Base-by-base conservation (phyloP, 2,888 invertebrate species). In the Luffia ferchaultella region DNA sequence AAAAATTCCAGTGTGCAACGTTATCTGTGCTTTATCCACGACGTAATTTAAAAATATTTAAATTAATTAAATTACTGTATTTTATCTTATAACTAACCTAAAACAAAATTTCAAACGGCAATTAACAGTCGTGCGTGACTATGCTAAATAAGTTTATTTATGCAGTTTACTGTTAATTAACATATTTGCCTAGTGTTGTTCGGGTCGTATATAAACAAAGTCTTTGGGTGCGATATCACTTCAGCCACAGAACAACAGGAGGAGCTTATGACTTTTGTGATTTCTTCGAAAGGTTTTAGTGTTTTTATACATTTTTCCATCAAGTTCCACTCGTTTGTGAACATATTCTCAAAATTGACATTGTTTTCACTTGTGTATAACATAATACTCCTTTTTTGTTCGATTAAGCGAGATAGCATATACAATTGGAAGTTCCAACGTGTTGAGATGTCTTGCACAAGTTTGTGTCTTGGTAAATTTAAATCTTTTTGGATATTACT, bases 201-300 rank as follows among this genome's bases (percentile, higher is more conserved):
- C n/a, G n/a, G n/a, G n/a, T n/a, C n/a, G n/a, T n/a, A n/a, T n/a
- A n/a, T n/a, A n/a, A n/a, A n/a, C n/a, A 30, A 30, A 30, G 30
- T 30, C 12, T 30, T 30, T 12, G 12, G 12, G 12, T 30, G 12
- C 3, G 30, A 12, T 30, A 53, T 52, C 20, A 50, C 50, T 49
- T 53, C 53, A 46, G 53, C 50, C 18, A 53, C 20, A n/a, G 49
- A 48, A 41, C 50, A 52, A 30, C 47, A 52, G 46, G 44, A 44
- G 12, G 50, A 52, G 47, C 52, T 52, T 16, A 48, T 50, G 9
- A 52, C 48, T 45, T 52, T 50, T 2, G 50, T 52, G 1, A 52
- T 18, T 50, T 52, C 45, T 48, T 52, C 50, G 20, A 52, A 52
- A 15, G 47, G 46, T 40, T 49, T 51, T 18, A 51, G 47, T 42